Conservation (phyloP, 2,113 vertebrate species). For the Acanthisitta chloris region DNA sequence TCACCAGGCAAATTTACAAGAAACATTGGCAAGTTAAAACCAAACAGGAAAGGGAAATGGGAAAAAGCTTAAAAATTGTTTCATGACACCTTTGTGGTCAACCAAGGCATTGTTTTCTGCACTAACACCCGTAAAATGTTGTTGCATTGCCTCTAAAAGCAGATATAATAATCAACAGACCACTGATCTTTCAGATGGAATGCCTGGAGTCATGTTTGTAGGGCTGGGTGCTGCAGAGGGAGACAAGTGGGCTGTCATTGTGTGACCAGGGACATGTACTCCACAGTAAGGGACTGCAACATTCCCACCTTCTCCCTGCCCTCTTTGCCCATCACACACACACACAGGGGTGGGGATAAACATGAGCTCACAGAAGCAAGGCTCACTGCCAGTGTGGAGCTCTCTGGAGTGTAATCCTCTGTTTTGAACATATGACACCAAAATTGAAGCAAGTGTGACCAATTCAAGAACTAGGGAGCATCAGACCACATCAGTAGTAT, state of each 20-base stretch:
- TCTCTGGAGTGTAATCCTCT: background rate
- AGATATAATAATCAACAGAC: background rate
- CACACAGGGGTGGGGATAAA: fast-evolving
- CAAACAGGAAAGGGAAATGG: background rate
- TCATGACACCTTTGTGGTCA: background rate
- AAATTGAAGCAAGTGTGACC: background rate
- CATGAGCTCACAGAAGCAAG: background rate
- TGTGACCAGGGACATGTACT: background rate
- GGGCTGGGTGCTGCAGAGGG: fast-evolving
- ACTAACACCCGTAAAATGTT: background rate
- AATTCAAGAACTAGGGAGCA: background rate
- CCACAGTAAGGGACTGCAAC: background rate
- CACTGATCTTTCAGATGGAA: background rate
- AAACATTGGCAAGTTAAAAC: background rate
- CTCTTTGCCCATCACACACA: fast-evolving
- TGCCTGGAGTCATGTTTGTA: background rate
- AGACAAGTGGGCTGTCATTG: background rate
- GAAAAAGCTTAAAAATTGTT: background rate
- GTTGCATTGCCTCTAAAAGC: background rate
- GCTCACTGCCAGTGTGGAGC: background rate
- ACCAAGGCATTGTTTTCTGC: background rate
- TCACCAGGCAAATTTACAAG: background rate
- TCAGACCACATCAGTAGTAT: background rate
- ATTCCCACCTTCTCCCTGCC: background rate
- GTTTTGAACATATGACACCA: background rate